Conservation (phyloP, 37 sponge, comb jelly and placozoan species). For the Haliclona indistincta region DNA sequence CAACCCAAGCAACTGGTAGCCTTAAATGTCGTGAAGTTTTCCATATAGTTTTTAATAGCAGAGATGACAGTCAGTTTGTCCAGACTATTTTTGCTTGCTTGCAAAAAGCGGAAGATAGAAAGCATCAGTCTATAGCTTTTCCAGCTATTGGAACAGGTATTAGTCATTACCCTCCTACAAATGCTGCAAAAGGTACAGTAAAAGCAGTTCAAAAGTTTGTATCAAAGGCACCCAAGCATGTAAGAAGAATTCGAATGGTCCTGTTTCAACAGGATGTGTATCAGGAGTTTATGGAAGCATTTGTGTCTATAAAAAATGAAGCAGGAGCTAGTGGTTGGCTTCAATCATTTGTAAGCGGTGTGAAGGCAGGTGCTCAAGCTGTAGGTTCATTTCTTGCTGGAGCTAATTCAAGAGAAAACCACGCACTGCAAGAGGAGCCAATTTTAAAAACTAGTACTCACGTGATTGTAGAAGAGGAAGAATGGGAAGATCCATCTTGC, state of each 20-base stretch:
- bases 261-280: slow-evolving; percentile 13
- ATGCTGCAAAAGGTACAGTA: slow-evolving; percentile 32
- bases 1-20: slow-evolving; percentile 38
- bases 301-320: slow-evolving; percentile 4
- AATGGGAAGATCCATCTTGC: background rate
- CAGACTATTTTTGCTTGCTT: slow-evolving; percentile 23
- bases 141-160: slow-evolving; percentile 66
- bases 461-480: no score
- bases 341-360: background rate
- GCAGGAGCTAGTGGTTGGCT: background rate
- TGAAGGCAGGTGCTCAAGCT: background rate
- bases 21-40: slow-evolving; percentile 48
- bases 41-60: slow-evolving; percentile 40
- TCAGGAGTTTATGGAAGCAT: slow-evolving; percentile 12
- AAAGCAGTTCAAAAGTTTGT: slow-evolving; percentile 33
- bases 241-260: slow-evolving; percentile 19
- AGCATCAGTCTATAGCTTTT: slow-evolving; percentile 43
- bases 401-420: background rate
- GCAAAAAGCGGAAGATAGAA: slow-evolving; percentile 22
- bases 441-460: no score
- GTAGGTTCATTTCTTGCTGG: background rate
- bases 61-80: slow-evolving; percentile 5
- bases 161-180: slow-evolving; percentile 11
- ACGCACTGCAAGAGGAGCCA: background rate
- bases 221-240: background rate